Conservation (phyloP, 2,888 invertebrate genomes). For the Lottia scabra region DNA sequence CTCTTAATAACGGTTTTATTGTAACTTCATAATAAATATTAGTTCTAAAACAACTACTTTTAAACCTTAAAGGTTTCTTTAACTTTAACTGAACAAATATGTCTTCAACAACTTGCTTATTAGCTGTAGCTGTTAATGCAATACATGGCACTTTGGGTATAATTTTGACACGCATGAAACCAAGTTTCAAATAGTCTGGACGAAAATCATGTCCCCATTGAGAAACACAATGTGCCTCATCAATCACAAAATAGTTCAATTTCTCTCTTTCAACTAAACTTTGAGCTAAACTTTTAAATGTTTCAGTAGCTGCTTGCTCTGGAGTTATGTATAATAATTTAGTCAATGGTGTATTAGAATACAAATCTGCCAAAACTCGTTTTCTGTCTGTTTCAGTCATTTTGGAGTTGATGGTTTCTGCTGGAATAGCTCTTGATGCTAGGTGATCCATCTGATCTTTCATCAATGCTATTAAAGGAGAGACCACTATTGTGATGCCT, state of each 20-base stretch:
- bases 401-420: constrained; percentile 94
- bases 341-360: constrained; percentile 79
- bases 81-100: constrained; percentile 78
- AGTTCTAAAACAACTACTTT: constrained; percentile 78
- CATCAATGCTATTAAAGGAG: constrained; percentile 94
- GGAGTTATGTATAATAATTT: constrained; percentile 95
- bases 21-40: constrained; percentile 96
- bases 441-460: constrained; percentile 94
- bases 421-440: constrained; percentile 80
- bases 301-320: constrained; percentile 88
- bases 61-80: constrained; percentile 80
- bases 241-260: constrained; percentile 91
- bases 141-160: constrained; percentile 83
- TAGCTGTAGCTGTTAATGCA: constrained; percentile 96
- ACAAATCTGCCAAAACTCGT: constrained; percentile 79
- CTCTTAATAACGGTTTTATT: constrained; percentile 84
- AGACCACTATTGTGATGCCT: constrained; percentile 90
- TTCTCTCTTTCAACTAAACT: constrained; percentile 81
- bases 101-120: constrained; percentile 67
- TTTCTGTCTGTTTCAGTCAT: constrained; percentile 82
- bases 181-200: constrained; percentile 92
- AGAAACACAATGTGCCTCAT: constrained; percentile 86
- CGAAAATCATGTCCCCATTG: constrained; percentile 98
- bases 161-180: constrained; percentile 72
- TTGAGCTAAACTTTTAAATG: constrained; percentile 73